phyloP scores from a whole-genome alignment of 2,113 vertebrate genomes.

The Eurypyga helias region DNA sequence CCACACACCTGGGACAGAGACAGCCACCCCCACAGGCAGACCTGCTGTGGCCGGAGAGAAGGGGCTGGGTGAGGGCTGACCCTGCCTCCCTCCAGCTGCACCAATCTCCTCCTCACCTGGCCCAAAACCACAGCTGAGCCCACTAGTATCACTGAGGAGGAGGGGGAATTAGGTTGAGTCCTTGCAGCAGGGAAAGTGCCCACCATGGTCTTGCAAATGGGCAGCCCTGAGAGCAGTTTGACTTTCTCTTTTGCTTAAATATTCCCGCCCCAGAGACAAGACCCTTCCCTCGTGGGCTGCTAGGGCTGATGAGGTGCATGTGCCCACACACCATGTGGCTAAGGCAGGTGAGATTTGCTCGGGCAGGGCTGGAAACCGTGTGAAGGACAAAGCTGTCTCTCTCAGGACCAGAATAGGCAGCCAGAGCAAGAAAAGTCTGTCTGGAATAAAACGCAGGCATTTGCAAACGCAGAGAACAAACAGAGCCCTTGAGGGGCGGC shows the following conservation, averaged over 20 bases:
- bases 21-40: no score
- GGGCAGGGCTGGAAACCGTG: not conserved
- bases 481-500: not conserved
- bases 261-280: not conserved
- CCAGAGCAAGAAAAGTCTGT: not conserved
- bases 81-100: not conserved
- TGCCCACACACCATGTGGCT: accelerated
- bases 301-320: accelerated
- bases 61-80: no score
- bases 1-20: accelerated
- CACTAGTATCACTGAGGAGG: accelerated
- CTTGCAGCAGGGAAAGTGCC: not conserved
- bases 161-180: not conserved
- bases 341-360: not conserved
- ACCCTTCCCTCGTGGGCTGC: not conserved
- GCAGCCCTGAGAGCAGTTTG: not conserved
- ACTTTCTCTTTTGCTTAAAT: not conserved
- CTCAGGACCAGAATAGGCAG: not conserved
- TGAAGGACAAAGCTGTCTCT: not conserved
- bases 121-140: not conserved
- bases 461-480: not conserved
- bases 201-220: accelerated
- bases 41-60: accelerated
- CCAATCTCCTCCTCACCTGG: not conserved
- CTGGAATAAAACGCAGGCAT: not conserved